phyloP scores from a whole-genome alignment of 2,888 invertebrate genomes.

The Trisateles emortualis region DNA sequence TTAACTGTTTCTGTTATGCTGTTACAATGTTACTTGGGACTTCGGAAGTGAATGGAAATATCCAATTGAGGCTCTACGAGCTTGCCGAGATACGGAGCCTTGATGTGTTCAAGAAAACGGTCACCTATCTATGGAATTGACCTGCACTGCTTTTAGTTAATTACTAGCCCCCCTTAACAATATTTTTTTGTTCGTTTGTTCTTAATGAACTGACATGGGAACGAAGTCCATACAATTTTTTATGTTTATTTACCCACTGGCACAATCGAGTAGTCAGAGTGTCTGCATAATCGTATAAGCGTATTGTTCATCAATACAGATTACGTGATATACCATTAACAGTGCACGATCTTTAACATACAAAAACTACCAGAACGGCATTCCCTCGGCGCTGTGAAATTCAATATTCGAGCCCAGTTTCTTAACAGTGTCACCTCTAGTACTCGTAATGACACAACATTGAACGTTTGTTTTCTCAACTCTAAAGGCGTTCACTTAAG shows the following conservation, averaged over 20 bases:
- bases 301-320: slow-evolving; percentile 10
- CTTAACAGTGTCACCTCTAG: slow-evolving; percentile 50
- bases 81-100: background rate
- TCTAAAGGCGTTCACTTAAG: slow-evolving; percentile 52
- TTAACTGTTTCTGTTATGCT: slow-evolving; percentile 23
- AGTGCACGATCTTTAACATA: slow-evolving; percentile 21
- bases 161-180: too few relatives aligned
- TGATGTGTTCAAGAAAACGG: too few relatives aligned
- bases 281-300: background rate
- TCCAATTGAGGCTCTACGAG: too few relatives aligned
- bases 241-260: too few relatives aligned
- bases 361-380: slow-evolving; percentile 31
- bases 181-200: too few relatives aligned
- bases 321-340: slow-evolving; percentile 18
- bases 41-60: background rate
- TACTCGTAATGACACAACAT: slow-evolving; percentile 49
- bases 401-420: slow-evolving; percentile 42
- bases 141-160: too few relatives aligned
- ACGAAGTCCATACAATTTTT: too few relatives aligned
- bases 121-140: too few relatives aligned
- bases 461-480: slow-evolving; percentile 56
- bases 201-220: too few relatives aligned
- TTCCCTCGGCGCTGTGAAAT: slow-evolving; percentile 24
- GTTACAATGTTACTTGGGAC: background rate
- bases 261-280: too few relatives aligned